Evolutionary conservation across 2,888 invertebrate genomes (phyloP).

Genomic region (Mimumesa dahlbomi): DNA sequence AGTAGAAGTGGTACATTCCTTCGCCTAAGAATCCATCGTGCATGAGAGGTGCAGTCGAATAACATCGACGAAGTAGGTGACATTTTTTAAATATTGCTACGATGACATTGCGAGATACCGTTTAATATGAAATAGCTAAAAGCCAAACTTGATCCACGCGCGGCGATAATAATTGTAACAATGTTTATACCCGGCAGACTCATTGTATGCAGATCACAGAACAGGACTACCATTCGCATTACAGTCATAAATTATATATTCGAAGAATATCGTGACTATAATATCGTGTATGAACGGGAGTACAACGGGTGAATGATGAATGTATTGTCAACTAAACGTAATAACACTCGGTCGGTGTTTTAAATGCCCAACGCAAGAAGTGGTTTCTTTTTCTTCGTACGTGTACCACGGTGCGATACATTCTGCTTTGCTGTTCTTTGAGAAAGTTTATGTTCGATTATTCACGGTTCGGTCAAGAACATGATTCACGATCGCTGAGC

Average conservation of each 20-base stretch:
- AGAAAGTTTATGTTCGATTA: constrained; percentile 39
- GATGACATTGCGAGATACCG: neutral
- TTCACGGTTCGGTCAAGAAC: constrained; percentile 32
- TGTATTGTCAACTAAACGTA: constrained; percentile 18
- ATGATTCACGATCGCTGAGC: constrained; percentile 34
- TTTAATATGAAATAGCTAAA: neutral
- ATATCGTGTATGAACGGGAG: constrained; percentile 14
- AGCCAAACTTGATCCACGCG: constrained; percentile 40
- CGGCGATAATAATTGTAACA: constrained; percentile 44
- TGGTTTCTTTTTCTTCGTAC: neutral
- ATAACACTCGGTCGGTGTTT: neutral
- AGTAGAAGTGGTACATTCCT: too few species aligned
- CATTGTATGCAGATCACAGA: constrained; percentile 56
- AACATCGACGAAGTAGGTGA: too few species aligned
- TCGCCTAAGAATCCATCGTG: too few species aligned
- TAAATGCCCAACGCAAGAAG: neutral
- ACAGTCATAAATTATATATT: constrained; percentile 36
- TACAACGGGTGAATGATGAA: constrained; percentile 9
- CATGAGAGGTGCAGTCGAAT: too few species aligned
- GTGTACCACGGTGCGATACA: neutral
- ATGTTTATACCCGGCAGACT: constrained; percentile 37
- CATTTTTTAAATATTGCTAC: neutral
- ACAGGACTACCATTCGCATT: constrained; percentile 40
- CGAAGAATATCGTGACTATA: constrained; percentile 50
- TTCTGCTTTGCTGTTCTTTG: constrained; percentile 13